A percentile compares a stretch with the other conserved stretches of the same genome.
phyloP scores from a whole-genome alignment of 2,888 invertebrate species.

The Fragum fragum region DNA sequence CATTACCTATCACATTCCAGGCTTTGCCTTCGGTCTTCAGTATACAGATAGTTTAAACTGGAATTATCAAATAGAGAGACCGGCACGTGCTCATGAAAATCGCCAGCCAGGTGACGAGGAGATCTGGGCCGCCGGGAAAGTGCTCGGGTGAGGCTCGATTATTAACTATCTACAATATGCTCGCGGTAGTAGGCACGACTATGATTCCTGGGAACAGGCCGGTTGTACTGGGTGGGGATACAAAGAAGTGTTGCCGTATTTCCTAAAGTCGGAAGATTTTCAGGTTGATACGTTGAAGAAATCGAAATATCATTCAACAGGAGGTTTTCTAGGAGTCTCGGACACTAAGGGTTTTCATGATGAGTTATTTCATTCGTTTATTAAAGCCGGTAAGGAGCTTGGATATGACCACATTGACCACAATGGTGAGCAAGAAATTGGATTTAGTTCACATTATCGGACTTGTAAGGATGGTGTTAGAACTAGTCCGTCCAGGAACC shows the following conservation, averaged over 20 bases:
- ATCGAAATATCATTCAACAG: slow-evolving; percentile 78
- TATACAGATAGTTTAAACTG: slow-evolving; percentile 12
- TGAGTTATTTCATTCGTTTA: slow-evolving; percentile 73
- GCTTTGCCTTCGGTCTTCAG: neutral
- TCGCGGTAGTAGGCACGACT: slow-evolving; percentile 42
- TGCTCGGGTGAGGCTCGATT: slow-evolving; percentile 48
- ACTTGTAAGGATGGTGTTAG: slow-evolving; percentile 71
- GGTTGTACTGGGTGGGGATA: slow-evolving; percentile 90
- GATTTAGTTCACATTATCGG: slow-evolving; percentile 43
- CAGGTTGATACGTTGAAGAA: slow-evolving; percentile 67
- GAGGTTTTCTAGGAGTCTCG: slow-evolving; percentile 80
- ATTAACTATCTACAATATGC: slow-evolving; percentile 39
- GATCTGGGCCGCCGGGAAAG: slow-evolving; percentile 38
- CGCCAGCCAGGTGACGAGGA: neutral
- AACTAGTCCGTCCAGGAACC: slow-evolving; percentile 25
- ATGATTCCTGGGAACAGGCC: slow-evolving; percentile 41
- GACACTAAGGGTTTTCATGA: slow-evolving; percentile 67
- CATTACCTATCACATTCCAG: neutral
- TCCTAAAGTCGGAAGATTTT: slow-evolving; percentile 88
- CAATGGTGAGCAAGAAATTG: slow-evolving; percentile 47
- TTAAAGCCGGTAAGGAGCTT: slow-evolving; percentile 86
- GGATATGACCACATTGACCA: slow-evolving; percentile 88
- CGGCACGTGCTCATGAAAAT: slow-evolving; percentile 22
- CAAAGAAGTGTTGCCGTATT: slow-evolving; percentile 91
- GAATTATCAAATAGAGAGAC: slow-evolving; percentile 43